Base-by-base conservation (phyloP, 2,888 invertebrate genomes). In the Ochropleura leucogaster region DNA sequence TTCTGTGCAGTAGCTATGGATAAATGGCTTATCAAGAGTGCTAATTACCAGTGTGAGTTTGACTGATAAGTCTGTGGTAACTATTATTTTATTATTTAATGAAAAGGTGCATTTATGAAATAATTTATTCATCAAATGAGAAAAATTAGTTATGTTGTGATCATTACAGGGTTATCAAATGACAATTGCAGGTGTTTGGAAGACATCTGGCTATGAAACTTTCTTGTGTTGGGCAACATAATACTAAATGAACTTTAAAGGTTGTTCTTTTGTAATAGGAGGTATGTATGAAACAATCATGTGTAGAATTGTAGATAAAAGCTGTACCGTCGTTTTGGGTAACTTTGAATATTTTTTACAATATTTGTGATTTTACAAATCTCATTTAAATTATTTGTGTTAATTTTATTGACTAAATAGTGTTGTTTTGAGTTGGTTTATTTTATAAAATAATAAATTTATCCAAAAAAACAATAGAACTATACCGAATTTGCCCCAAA, bases 11-110 rank as follows among this genome's bases (percentile, higher is more conserved):
- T 91, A 89, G 89, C 89, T 85, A 88, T 87, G 88, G 83, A 86
- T 89, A 87, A 87, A 88, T 88, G 89, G 82, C 90, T 89, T 89
- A 87, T 87, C 90, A 91, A 92, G 91, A 88, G 85, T 92, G 92
- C 84, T 87, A 87, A 89, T 88, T 83, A 85, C 82, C 88, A 88
- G 91, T 91, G 88, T 89, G 87, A 85, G 79, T 79, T 82, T 88
- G 87, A 83, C 88, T 80, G 81, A 81, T 85, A 86, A 80, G 85
- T 82, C 84, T 87, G 85, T 86, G 88, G 84, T 88, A 87, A 88
- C 84, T 86, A 85, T 86, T 82, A 78, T 78, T 83, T 84, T 59
- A 44, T 76, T 76, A 72, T 66, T 64, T 77, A 60, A 75, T 84
- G 63, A 70, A 64, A 68, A 80, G 77, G 70, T 76, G 40, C n/a